Conservation (phyloP, 2,797 vertebrate species). For the Anomalospiza imberbis region DNA sequence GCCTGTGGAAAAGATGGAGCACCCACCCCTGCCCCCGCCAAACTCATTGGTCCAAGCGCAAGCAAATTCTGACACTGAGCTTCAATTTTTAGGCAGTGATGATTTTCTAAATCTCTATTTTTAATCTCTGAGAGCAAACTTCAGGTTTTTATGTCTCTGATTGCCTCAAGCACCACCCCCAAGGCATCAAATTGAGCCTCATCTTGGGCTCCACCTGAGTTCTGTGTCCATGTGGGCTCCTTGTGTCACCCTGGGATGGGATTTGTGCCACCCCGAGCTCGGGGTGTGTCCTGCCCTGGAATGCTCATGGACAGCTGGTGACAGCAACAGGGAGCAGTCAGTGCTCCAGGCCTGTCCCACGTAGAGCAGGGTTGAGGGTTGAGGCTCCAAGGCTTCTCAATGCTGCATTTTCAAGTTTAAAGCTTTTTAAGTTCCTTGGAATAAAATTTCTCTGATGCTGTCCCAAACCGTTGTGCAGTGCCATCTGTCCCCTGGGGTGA, state of each 20-base stretch:
- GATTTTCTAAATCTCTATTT: slow-evolving; percentile 31
- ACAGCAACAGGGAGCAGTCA: not conserved
- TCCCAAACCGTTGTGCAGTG: accelerated
- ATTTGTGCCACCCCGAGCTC: too few species aligned
- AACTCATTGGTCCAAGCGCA: accelerated
- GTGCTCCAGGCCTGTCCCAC: not conserved
- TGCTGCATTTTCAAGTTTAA: not conserved
- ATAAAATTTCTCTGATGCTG: slow-evolving; percentile 9
- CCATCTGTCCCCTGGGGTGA: accelerated
- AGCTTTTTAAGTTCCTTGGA: slow-evolving; percentile 48
- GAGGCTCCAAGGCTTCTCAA: not conserved
- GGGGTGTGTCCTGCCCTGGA: not conserved
- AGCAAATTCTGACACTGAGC: not conserved
- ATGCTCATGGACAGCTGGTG: not conserved
- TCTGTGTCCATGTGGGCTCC: accelerated
- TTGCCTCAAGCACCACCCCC: accelerated
- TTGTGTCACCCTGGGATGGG: not conserved
- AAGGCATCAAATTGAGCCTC: not conserved
- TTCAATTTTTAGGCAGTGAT: slow-evolving; percentile 37
- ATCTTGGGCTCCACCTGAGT: accelerated
- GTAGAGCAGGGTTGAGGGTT: not conserved
- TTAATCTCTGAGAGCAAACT: not conserved
- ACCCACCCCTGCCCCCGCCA: accelerated
- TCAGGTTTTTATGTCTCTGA: not conserved
- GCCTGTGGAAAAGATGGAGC: accelerated